Evolutionary conservation across 2,888 invertebrate genomes (phyloP).

Genomic region (Pycnomerus fuliginosus): DNA sequence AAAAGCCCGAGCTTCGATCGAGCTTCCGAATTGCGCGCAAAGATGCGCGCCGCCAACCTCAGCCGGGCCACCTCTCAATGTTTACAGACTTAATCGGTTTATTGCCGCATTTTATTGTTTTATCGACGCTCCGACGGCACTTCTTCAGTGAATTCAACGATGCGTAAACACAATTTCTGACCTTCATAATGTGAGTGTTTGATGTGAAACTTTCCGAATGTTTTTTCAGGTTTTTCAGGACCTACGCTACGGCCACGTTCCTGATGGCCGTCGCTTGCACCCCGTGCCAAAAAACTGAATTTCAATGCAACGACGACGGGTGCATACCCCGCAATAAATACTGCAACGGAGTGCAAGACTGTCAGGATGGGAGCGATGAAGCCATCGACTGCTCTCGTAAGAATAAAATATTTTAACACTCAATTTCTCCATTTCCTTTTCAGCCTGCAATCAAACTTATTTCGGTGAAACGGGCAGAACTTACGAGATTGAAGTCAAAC

Average conservation of each 20-base stretch:
- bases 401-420: conserved; percentile 49
- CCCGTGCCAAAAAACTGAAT: conserved; percentile 52
- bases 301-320: conserved; percentile 54
- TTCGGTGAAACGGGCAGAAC: conserved; percentile 79
- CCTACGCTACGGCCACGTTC: background rate
- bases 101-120: conserved; percentile 19
- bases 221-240: conserved; percentile 7
- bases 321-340: conserved; percentile 74
- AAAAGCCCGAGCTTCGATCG: conserved; percentile 20
- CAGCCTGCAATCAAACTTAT: conserved; percentile 83
- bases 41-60: conserved; percentile 9
- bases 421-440: too few relatives aligned
- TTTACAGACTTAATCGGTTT: conserved; percentile 20
- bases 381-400: conserved; percentile 74
- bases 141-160: conserved; percentile 4
- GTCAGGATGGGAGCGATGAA: conserved; percentile 77
- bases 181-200: conserved; percentile 10
- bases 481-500: conserved; percentile 74
- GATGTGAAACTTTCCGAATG: background rate
- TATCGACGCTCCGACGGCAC: conserved; percentile 13
- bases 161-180: conserved; percentile 7
- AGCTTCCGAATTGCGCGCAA: conserved; percentile 16
- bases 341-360: conserved; percentile 77
- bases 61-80: conserved; percentile 18
- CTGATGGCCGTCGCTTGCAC: background rate